Base-by-base conservation (phyloP, 2,797 vertebrate genomes). In the Poeciliopsis infans region DNA sequence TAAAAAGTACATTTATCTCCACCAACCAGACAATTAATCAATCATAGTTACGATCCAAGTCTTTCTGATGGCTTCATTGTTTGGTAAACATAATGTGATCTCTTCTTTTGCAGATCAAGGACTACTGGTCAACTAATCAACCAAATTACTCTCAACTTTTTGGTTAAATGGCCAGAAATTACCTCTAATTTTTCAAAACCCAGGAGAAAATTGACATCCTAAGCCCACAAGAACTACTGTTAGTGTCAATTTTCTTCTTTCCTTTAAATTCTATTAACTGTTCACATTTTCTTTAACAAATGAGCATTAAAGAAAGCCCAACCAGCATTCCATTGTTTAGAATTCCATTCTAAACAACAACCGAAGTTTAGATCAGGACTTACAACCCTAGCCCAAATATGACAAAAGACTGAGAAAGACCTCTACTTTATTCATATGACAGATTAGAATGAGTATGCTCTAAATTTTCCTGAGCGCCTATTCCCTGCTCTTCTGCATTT, bases 401-500 rank as follows among this genome's bases (percentile, higher is more conserved):
- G 23, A 81, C 75, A 75, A 66, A 36, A 66, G 10, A 41, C 20
- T 10, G 55, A 68, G 39, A 79, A 79, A 85, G 64, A 57, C 64
- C 76, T 85, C 46, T 51, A 73, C 81, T 81, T 74, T 81, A 77
- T 77, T 75, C 59, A 76, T 49, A 39, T 43, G 51, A 87, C 74
- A 86, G 88, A 87, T 84, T 74, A 64, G 45, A 73, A 80, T 72
- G 85, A 83, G 83, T 77, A 76, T 79, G 74, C 83, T 85, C 83
- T 57, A 77, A 69, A 87, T 83, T 86, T 79, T 85, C 46, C 69
- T 11, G 49, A 86, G 75, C 71, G 41, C 68, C 72, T 77, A 83
- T 74, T 25, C 75, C 79, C 83, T 23, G 36, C 80, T 86, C 76
- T 72, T 88, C 61, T 79, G 73, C 82, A 83, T 93, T 91, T 83